Base-by-base conservation (phyloP, 1,140 invertebrate species). In the Conus betulinus region DNA sequence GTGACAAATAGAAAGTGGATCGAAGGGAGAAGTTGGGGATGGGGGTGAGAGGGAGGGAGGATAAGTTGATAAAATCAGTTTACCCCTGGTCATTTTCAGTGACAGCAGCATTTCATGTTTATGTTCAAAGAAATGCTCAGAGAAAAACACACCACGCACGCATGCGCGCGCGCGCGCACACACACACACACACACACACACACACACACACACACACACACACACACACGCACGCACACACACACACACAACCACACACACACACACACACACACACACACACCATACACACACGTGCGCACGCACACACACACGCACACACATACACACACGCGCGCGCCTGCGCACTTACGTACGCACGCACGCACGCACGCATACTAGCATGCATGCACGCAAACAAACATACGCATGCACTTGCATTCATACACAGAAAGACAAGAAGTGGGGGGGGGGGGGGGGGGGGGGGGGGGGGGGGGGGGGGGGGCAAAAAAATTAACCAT, bases 301-400 rank as follows among this genome's bases (percentile, higher is more conserved):
- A 74, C 71, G 23, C 71, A 74, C 71, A 74, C 71, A n/a, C 71
- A 74, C 71, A n/a, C 71, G 23, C 71, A n/a, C 71, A 74, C 71
- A n/a, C 71, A 74, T 23, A n/a, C 71, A 74, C 71, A n/a, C 71
- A 7, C 71, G n/a, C n/a, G 23, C 71, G n/a, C 71, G n/a, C 71
- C 7, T 23, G 23, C 71, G n/a, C 71, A n/a, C 71, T 27, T 27
- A 83, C 53, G 39, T 27, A 83, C 53, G 39, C 81, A 83, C 53
- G 39, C 81, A 83, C 53, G 39, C 81, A 83, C 53, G 39, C 81
- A 83, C 53, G 39, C 81, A 83, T n/a, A 83, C 81, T 27, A 15
- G 39, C 81, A 83, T n/a, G 39, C 81, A 83, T n/a, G 39, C 81
- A 83, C 53, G 39, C 81, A 83, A 15, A 83, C 81, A 83, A 15